These are phyloP conservation scores for Aphaenogaster floridana DNA, from an alignment of 1,140 invertebrate genomes.

Conservation along the genomic window DNA sequence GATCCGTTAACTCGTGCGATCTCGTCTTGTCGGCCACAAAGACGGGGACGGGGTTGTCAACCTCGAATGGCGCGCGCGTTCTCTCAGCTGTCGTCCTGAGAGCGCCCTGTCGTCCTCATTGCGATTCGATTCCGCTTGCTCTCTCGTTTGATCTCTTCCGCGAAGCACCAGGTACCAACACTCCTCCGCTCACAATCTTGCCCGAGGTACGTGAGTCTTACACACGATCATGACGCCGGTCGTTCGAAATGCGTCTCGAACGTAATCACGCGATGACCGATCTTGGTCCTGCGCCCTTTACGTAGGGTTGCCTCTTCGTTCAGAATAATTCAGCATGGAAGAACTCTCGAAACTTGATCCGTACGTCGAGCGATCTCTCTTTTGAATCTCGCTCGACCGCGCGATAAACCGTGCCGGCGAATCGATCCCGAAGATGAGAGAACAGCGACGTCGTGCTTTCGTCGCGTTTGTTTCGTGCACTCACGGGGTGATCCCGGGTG, in stretches of 20 bases:
- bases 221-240: conserved; percentile 20
- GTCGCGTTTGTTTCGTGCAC: conserved; percentile 26
- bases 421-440: background rate
- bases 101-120: conserved; percentile 44
- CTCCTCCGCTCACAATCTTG: background rate
- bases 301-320: background rate
- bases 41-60: conserved; percentile 20
- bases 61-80: conserved; percentile 18
- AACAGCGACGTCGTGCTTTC: conserved; percentile 14
- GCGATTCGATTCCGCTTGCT: background rate
- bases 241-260: background rate
- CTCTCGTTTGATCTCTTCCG: background rate
- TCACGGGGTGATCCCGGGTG: conserved; percentile 16
- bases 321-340: background rate
- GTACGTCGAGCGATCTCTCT: background rate
- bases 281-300: background rate
- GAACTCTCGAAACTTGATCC: background rate
- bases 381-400: background rate
- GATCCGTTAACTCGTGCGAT: background rate
- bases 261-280: background rate
- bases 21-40: background rate
- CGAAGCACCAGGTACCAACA: background rate
- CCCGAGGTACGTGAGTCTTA: background rate
- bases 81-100: conserved; percentile 50
- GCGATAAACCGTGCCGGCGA: background rate